Evolutionary conservation across 1,140 invertebrate species (phyloP).

Genomic region (Anastrepha ludens): DNA sequence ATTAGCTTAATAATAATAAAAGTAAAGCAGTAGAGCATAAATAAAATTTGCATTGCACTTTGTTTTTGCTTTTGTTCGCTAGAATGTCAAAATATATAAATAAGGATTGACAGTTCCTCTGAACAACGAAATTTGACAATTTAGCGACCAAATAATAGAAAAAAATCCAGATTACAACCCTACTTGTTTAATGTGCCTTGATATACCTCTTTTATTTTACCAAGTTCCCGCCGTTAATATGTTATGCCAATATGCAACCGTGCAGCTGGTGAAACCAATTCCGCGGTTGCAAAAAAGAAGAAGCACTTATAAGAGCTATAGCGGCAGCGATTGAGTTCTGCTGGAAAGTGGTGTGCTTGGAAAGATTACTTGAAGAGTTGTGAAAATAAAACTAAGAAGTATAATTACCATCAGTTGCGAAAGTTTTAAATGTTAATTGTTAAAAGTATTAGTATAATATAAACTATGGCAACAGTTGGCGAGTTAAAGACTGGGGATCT

Average conservation of each 20-base stretch:
- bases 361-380: slow-evolving; percentile 37
- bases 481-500: slow-evolving; percentile 2
- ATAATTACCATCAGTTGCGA: slow-evolving; percentile 33
- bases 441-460: not conserved
- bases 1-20: too few relatives aligned
- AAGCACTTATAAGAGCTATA: not conserved
- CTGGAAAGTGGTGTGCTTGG: slow-evolving; percentile 46
- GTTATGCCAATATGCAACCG: not conserved
- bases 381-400: slow-evolving; percentile 48
- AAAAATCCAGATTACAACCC: too few relatives aligned
- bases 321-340: slow-evolving; percentile 13
- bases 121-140: too few relatives aligned
- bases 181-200: too few relatives aligned
- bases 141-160: too few relatives aligned
- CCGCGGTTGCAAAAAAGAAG: not conserved
- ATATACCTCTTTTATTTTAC: too few relatives aligned
- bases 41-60: too few relatives aligned
- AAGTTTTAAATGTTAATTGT: slow-evolving; percentile 36
- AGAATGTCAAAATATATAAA: too few relatives aligned
- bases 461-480: slow-evolving; percentile 40
- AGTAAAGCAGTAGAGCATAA: too few relatives aligned
- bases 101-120: too few relatives aligned
- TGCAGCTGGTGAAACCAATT: not conserved
- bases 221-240: too few relatives aligned
- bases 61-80: too few relatives aligned